Evolutionary conservation across 2,888 invertebrate species (phyloP), one percentile per base, ranked within the genome.

Genomic region (Tenthredo notha): DNA sequence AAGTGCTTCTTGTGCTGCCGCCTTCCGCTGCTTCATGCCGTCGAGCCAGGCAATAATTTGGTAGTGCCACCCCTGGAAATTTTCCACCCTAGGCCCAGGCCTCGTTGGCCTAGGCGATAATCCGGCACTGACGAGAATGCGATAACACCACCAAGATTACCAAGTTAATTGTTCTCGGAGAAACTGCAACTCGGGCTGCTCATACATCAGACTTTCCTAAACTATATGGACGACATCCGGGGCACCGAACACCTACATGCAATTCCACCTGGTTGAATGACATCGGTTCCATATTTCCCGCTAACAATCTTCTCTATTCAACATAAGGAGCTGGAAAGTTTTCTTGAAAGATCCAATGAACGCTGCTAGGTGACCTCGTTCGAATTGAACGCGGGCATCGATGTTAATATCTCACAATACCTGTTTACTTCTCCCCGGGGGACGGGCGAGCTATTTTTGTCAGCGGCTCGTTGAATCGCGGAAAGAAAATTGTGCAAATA

Each of bases 371-470:
- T 18, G 29, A 75, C 21, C 25, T 75, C 50, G 12, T 75, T 50
- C 77, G 29, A 18, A n/a, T 18, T n/a, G 29, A 54, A 15, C 50
- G 33, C 29, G 77, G 50, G 50, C 50, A 47, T 77, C 77, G 33
- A 54, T 77, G 33, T 77, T 40, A 54, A 77, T 77, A 77, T 54
- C 54, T 77, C 50, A 77, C n/a, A 43, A 77, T 77, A 77, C 77
- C 50, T 54, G 33, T 25, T 54, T 9, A 29, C 43, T 21, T 50
- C 29, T 15, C 25, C 43, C 43, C 2, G 21, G 54, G 77, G 50
- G 50, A 15, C 18, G 9, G 21, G 9, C 21, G 72, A 43, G 43
- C 43, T n/a, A 67, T 67, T 18, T 15, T 33, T 7, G 15, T 6
- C 33, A 33, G 9, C 21, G 43, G 12, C 9, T 74, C 25, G 72